Percentiles rank a stretch among this genome's conserved stretches.
These are phyloP conservation scores for Rhingia rostrata DNA, from an alignment of 2,888 invertebrate species.

Conservation along the genomic window DNA sequence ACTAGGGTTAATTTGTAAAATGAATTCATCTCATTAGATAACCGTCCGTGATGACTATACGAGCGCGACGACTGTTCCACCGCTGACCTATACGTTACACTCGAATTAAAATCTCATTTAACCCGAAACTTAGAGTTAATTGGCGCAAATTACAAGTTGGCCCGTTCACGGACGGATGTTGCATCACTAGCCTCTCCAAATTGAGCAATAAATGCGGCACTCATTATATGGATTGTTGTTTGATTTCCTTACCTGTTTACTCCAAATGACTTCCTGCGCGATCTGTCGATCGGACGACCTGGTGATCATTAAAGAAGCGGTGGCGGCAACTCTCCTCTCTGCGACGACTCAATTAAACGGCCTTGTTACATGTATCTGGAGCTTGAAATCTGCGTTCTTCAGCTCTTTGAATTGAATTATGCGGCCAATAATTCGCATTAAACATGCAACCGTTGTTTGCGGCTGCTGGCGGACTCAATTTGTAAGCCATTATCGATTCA, in stretches of 20 bases:
- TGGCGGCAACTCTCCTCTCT: not conserved
- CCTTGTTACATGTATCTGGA: slow-evolving; percentile 28
- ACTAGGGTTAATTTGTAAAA: slow-evolving; percentile 63
- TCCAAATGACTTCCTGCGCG: slow-evolving; percentile 71
- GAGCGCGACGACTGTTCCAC: slow-evolving; percentile 4
- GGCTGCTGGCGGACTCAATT: slow-evolving; percentile 19
- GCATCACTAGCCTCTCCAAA: slow-evolving; percentile 68
- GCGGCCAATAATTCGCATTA: slow-evolving; percentile 54
- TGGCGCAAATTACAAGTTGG: slow-evolving; percentile 72
- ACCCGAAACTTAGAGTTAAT: slow-evolving; percentile 67
- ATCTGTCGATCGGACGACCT: slow-evolving; percentile 17
- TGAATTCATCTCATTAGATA: slow-evolving; percentile 74
- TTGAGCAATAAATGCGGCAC: slow-evolving; percentile 73
- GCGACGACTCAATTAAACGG: slow-evolving; percentile 66
- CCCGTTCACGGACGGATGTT: slow-evolving; percentile 68
- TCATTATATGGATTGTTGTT: slow-evolving; percentile 69
- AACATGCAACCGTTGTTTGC: slow-evolving; percentile 48
- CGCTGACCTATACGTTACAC: slow-evolving; percentile 69
- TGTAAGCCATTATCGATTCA: slow-evolving; percentile 33
- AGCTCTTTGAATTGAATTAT: slow-evolving; percentile 15
- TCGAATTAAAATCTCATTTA: slow-evolving; percentile 74
- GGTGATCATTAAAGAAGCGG: slow-evolving; percentile 62
- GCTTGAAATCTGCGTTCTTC: too few relatives aligned
- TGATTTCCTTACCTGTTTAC: slow-evolving; percentile 71
- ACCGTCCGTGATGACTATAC: slow-evolving; percentile 32